Conservation (phyloP, 2,888 invertebrate genomes). For the Lymantria monacha region DNA sequence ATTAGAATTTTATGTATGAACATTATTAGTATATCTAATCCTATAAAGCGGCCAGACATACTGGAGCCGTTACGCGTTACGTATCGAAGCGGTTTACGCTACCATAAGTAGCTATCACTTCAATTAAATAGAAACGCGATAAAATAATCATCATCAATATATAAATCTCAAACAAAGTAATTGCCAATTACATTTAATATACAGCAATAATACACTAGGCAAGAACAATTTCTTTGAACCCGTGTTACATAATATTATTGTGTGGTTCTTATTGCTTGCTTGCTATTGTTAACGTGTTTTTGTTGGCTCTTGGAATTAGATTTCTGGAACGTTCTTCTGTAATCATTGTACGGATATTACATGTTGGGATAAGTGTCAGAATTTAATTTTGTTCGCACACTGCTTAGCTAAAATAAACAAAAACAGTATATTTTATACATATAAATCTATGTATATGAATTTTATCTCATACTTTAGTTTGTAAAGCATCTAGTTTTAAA, state of each 20-base stretch:
- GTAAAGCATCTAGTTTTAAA: no score
- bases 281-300: not conserved
- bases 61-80: no score
- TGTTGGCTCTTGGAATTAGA: not conserved
- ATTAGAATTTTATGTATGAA: no score
- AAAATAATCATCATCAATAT: no score
- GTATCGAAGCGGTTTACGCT: no score
- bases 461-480: no score
- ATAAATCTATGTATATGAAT: no score
- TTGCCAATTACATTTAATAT: not conserved
- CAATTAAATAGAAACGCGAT: no score
- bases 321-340: not conserved
- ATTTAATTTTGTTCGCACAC: not conserved
- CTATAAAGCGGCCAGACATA: no score
- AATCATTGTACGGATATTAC: not conserved
- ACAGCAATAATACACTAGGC: not conserved
- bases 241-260: not conserved
- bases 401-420: not conserved
- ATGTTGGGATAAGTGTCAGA: not conserved
- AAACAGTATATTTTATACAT: not conserved
- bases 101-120: no score
- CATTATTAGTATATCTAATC: no score
- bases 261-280: not conserved
- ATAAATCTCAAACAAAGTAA: no score
- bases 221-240: not conserved